These are phyloP conservation scores for Strongylocentrotus purpuratus DNA, from an alignment of 35 echinoderm and acorn worm genomes.

Conservation along the genomic window DNA sequence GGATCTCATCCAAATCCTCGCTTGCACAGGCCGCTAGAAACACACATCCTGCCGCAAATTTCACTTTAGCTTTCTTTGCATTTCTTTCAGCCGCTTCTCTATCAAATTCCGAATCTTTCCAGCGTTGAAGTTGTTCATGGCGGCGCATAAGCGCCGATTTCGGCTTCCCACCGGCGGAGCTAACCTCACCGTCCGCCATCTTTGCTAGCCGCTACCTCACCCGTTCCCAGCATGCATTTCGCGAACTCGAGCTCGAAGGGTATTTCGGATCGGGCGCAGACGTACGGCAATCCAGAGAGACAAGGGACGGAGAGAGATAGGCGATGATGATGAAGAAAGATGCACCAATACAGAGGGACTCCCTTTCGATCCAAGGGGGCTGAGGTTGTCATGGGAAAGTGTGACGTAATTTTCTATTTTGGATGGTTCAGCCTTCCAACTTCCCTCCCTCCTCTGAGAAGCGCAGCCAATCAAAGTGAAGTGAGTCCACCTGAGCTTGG, in stretches of 20 bases:
- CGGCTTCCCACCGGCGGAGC: conserved; percentile 66
- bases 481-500: background rate
- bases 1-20: conserved; percentile 86
- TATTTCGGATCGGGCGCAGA: conserved; percentile 50
- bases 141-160: conserved; percentile 94
- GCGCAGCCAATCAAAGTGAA: background rate
- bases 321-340: conserved; percentile 39
- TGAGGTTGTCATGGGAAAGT: conserved; percentile 46
- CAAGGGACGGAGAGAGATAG: conserved; percentile 40
- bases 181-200: conserved; percentile 91
- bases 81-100: conserved; percentile 60
- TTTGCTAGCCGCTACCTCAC: conserved; percentile 74
- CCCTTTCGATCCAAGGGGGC: conserved; percentile 6
- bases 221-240: conserved; percentile 67
- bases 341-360: conserved; percentile 50
- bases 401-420: conserved; percentile 50
- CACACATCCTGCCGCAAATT: conserved; percentile 97
- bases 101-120: conserved; percentile 93
- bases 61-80: conserved; percentile 84
- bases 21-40: conserved; percentile 98
- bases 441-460: conserved; percentile 3
- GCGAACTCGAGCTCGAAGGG: conserved; percentile 50
- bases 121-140: conserved; percentile 96
- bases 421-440: conserved; percentile 25
- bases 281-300: conserved; percentile 27